Conservation (phyloP, 2,113 vertebrate species). For the Pogona vitticeps region DNA sequence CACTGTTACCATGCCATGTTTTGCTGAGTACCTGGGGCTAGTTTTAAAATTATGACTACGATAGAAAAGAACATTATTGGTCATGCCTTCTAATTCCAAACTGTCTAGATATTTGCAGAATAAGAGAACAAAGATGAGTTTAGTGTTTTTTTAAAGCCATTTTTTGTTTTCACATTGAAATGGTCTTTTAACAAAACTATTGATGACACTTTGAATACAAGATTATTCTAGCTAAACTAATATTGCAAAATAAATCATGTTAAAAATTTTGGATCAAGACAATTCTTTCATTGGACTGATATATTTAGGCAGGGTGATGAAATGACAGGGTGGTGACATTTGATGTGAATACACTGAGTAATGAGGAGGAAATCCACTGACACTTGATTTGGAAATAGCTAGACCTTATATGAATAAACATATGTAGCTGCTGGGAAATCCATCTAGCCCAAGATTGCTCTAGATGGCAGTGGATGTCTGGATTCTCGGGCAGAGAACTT, state of each 20-base stretch:
- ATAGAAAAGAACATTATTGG: background rate
- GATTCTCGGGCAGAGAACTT: background rate
- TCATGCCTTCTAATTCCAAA: background rate
- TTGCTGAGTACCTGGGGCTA: background rate
- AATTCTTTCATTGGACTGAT: background rate
- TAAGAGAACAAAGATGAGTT: background rate
- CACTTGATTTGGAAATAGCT: background rate
- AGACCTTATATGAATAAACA: background rate
- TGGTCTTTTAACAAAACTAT: background rate
- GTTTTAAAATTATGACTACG: background rate
- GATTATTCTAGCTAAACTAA: background rate
- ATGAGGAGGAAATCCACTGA: background rate
- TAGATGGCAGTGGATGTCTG: background rate
- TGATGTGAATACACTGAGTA: background rate
- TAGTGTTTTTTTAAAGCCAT: no score
- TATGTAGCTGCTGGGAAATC: background rate
- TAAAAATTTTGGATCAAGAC: background rate
- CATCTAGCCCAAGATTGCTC: background rate
- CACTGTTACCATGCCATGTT: conserved; percentile 67
- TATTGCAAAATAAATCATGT: background rate
- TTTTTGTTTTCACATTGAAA: background rate
- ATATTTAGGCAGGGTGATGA: background rate
- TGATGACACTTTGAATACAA: background rate
- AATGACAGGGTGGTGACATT: background rate
- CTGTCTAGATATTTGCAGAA: background rate